A percentile compares a stretch with the other conserved stretches of the same genome.
phyloP scores from a whole-genome alignment of 1,140 invertebrate genomes.

The Pentalonia nigronervosa region DNA sequence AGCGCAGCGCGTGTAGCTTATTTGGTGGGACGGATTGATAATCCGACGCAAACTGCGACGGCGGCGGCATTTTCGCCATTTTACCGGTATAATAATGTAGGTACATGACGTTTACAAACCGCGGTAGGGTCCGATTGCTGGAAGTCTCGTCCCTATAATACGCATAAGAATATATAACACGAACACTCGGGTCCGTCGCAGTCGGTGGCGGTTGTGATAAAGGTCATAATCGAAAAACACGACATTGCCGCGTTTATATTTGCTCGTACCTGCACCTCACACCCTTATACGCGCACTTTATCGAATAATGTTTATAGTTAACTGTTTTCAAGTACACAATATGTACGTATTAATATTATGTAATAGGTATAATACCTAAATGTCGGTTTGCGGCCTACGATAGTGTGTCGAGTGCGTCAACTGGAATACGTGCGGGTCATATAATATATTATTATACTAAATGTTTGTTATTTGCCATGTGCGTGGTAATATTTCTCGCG shows the following conservation, averaged over 20 bases:
- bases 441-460: neutral
- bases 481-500: neutral
- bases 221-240: neutral
- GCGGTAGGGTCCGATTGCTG: neutral
- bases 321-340: neutral
- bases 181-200: neutral
- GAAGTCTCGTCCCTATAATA: neutral
- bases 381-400: neutral
- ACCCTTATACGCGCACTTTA: neutral
- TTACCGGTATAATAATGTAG: neutral
- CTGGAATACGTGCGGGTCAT: neutral
- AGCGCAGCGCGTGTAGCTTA: neutral
- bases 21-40: neutral
- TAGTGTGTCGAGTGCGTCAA: neutral
- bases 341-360: no score
- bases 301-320: neutral
- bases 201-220: no score
- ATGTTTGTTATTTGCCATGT: neutral
- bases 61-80: neutral
- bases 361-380: neutral
- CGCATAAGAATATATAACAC: no score
- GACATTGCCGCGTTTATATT: neutral
- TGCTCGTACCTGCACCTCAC: neutral
- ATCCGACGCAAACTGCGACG: neutral
- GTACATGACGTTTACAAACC: neutral